phyloP scores from a whole-genome alignment of 1,140 invertebrate genomes.

The Drosophila simulans region DNA sequence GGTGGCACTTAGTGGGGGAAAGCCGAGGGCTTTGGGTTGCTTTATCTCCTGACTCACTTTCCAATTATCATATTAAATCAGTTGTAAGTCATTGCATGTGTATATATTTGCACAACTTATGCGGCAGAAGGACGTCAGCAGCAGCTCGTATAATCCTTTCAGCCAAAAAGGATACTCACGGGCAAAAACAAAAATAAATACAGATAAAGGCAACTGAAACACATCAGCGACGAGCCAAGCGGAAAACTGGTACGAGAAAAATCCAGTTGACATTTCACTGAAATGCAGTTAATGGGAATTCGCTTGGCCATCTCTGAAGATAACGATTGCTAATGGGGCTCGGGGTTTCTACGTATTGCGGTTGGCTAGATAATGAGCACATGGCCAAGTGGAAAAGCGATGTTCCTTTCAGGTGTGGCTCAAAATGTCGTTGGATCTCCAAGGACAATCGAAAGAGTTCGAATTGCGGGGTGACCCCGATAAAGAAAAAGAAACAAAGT shows the following conservation, averaged over 20 bases:
- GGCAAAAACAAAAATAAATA: constrained; percentile 9
- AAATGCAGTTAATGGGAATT: constrained; percentile 71
- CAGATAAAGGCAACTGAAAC: background rate
- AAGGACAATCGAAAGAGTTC: too few relatives aligned
- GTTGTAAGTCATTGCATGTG: constrained; percentile 71
- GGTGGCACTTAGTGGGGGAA: constrained; percentile 17
- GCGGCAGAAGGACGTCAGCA: constrained; percentile 31
- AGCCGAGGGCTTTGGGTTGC: constrained; percentile 18
- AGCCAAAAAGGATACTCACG: constrained; percentile 45
- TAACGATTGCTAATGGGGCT: constrained; percentile 38
- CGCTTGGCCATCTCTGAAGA: constrained; percentile 37
- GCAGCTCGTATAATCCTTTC: constrained; percentile 58
- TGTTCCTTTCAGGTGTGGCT: constrained; percentile 5
- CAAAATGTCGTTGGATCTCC: background rate
- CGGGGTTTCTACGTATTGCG: constrained; percentile 1
- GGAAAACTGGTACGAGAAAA: constrained; percentile 42
- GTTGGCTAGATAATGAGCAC: constrained; percentile 26
- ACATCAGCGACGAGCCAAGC: constrained; percentile 37
- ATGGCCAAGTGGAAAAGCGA: background rate
- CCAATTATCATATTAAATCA: constrained; percentile 79
- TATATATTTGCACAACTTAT: constrained; percentile 73
- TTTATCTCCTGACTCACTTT: constrained; percentile 64
- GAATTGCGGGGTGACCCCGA: too few relatives aligned
- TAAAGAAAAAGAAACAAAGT: background rate
- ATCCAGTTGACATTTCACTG: constrained; percentile 63